phyloP scores from a whole-genome alignment of 2,113 vertebrate genomes.

The Jacana jacana region DNA sequence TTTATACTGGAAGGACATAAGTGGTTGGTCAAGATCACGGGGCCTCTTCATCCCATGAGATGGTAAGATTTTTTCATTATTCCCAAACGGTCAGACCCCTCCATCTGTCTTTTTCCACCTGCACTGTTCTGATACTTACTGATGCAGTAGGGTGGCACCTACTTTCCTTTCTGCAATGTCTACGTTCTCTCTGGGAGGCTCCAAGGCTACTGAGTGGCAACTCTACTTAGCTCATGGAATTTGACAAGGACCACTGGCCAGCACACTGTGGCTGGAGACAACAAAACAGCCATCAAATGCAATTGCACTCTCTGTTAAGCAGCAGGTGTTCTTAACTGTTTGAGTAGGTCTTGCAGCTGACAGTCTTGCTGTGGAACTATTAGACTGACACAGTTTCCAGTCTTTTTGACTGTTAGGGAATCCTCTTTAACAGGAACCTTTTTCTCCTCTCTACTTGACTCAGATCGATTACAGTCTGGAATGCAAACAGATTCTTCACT shows the following conservation, averaged over 20 bases:
- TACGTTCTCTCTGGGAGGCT: not conserved
- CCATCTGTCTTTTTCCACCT: not conserved
- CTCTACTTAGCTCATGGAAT: not conserved
- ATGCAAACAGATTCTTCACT: conserved; percentile 64
- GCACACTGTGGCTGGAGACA: conserved; percentile 51
- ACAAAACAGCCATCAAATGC: conserved; percentile 49
- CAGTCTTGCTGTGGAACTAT: conserved; percentile 52
- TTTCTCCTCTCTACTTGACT: conserved; percentile 64
- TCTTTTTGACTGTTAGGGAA: conserved; percentile 52
- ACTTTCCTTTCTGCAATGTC: not conserved
- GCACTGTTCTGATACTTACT: not conserved
- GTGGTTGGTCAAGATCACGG: not conserved
- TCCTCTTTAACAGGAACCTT: conserved; percentile 55
- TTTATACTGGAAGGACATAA: not conserved
- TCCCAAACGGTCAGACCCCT: not conserved
- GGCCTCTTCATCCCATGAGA: accelerated
- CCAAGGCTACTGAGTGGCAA: not conserved
- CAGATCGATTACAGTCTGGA: conserved; percentile 59
- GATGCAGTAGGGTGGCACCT: not conserved
- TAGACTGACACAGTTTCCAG: conserved; percentile 46
- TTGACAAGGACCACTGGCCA: conserved; percentile 1
- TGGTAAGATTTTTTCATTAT: not conserved
- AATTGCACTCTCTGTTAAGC: conserved; percentile 29
- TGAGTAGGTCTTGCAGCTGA: conserved; percentile 51
- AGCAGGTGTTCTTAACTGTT: conserved; percentile 59